Evolutionary conservation across 1,140 invertebrate species (phyloP).

Genomic region (Drosophila lacteicornis): DNA sequence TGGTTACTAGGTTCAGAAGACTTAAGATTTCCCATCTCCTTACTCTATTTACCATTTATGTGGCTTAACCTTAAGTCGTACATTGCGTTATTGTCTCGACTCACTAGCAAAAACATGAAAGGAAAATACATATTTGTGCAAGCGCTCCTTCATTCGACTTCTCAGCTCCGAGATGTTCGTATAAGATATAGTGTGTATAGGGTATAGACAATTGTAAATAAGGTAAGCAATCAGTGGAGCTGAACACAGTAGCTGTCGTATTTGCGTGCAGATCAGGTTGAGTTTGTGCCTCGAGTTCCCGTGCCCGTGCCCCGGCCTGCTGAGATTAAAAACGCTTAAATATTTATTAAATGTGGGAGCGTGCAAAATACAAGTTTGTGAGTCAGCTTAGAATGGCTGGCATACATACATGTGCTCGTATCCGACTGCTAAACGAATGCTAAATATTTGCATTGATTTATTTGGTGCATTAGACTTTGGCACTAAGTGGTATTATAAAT

Average conservation of each 20-base stretch:
- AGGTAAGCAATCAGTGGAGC: constrained; percentile 48
- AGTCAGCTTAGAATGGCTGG: constrained; percentile 60
- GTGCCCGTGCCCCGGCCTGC: constrained; percentile 18
- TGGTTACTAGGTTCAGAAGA: neutral
- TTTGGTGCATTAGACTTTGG: constrained; percentile 72
- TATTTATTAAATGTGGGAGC: constrained; percentile 83
- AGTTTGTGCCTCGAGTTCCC: constrained; percentile 29
- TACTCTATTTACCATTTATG: constrained; percentile 17
- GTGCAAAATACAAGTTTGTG: constrained; percentile 78
- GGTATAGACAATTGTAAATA: constrained; percentile 57
- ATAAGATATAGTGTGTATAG: constrained; percentile 46
- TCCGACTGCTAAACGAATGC: constrained; percentile 71
- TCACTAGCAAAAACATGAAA: constrained; percentile 31
- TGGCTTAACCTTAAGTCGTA: constrained; percentile 6
- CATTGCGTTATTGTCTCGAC: constrained; percentile 27
- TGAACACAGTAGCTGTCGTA: constrained; percentile 70
- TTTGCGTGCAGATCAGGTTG: constrained; percentile 37
- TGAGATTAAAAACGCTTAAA: constrained; percentile 77
- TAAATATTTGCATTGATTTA: constrained; percentile 81
- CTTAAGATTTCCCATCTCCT: neutral
- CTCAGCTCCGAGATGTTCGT: constrained; percentile 25
- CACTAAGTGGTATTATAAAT: constrained; percentile 75
- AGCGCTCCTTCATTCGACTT: constrained; percentile 60
- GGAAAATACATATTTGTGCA: constrained; percentile 63
- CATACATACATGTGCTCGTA: neutral